These are phyloP conservation scores for Aphis gossypii DNA, from an alignment of 1,140 invertebrate species.

Conservation along the genomic window DNA sequence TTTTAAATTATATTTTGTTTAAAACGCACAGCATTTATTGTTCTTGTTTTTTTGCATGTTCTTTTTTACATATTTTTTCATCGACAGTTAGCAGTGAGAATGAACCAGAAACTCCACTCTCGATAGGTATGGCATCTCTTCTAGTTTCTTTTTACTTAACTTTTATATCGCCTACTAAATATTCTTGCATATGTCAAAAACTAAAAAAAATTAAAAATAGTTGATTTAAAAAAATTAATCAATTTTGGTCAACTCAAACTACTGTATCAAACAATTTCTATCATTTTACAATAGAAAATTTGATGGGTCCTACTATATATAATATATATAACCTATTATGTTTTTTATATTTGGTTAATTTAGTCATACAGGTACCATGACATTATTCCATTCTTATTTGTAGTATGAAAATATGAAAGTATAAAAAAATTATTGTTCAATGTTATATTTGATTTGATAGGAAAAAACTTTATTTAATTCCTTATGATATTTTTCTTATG, in stretches of 20 bases:
- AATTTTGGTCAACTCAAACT: not conserved
- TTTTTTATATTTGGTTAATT: not conserved
- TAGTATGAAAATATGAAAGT: not conserved
- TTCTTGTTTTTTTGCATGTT: conserved; percentile 56
- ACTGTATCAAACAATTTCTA: not conserved
- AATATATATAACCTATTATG: no score
- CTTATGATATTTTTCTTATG: not conserved
- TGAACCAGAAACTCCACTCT: conserved; percentile 49
- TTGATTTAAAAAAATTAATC: not conserved
- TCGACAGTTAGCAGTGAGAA: conserved; percentile 54
- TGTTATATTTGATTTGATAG: not conserved
- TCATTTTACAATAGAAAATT: not conserved
- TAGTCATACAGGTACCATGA: not conserved
- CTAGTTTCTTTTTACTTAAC: conserved; percentile 15
- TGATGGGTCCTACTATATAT: no score
- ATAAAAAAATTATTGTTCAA: not conserved
- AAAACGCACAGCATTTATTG: conserved; percentile 31
- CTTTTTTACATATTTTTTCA: conserved; percentile 48
- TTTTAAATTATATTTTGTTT: conserved; percentile 11
- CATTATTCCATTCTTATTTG: not conserved
- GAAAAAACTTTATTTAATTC: not conserved
- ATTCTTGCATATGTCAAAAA: not conserved
- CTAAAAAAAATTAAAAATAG: not conserved
- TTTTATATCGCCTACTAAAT: not conserved
- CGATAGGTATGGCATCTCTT: conserved; percentile 44